Conservation (phyloP, 2,797 vertebrate species). For the Siniperca undulata region DNA sequence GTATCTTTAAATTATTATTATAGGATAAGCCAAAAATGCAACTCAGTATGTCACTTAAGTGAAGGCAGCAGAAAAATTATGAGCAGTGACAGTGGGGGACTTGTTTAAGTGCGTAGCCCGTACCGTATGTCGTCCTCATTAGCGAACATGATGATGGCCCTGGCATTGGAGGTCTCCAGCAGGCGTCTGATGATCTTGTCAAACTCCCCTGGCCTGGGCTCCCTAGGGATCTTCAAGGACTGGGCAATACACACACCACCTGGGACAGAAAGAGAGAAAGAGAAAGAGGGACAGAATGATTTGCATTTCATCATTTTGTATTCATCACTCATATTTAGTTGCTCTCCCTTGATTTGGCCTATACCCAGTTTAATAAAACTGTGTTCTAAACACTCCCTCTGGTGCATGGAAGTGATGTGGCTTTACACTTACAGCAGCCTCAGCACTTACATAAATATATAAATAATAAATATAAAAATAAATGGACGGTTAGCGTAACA, state of each 20-base stretch:
- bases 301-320: constrained; percentile 27
- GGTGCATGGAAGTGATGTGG: not conserved
- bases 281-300: constrained; percentile 19
- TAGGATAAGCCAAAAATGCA: not conserved
- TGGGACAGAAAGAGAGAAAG: constrained; percentile 57
- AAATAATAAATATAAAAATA: constrained; percentile 4
- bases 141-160: constrained; percentile 93
- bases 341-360: not conserved
- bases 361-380: constrained; percentile 7
- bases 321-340: not conserved
- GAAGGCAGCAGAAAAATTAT: not conserved
- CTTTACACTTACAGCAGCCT: not conserved
- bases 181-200: constrained; percentile 91
- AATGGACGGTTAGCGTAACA: constrained; percentile 6
- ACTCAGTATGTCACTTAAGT: not conserved
- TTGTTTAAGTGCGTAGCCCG: constrained; percentile 29
- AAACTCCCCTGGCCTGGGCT: constrained; percentile 92
- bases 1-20: not conserved
- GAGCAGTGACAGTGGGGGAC: not conserved
- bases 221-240: constrained; percentile 95
- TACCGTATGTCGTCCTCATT: constrained; percentile 96
- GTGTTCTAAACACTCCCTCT: not conserved
- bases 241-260: constrained; percentile 95
- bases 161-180: constrained; percentile 95
- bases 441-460: constrained; percentile 9